Evolutionary conservation across 2,888 invertebrate species (phyloP).

Genomic region (Hymenopus coronatus): DNA sequence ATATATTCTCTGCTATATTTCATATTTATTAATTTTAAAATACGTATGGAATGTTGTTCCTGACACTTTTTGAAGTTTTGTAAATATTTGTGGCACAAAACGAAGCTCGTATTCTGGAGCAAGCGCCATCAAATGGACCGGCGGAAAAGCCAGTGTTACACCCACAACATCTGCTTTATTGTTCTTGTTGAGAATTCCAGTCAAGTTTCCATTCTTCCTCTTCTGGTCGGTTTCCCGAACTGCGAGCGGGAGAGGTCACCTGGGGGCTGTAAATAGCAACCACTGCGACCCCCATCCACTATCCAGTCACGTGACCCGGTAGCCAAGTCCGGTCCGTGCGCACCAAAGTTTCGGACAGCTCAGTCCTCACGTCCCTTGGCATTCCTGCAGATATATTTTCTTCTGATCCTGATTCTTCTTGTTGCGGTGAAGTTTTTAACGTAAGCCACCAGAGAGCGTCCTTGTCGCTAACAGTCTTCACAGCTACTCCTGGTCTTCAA

Average conservation of each 20-base stretch:
- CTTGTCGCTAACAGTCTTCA: neutral
- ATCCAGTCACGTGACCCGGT: conserved; percentile 9
- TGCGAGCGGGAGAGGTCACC: conserved; percentile 15
- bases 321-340: neutral
- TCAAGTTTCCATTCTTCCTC: conserved; percentile 14
- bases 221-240: conserved; percentile 16
- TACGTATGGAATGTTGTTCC: too few species aligned
- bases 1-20: too few species aligned
- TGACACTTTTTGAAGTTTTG: too few species aligned
- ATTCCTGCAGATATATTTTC: neutral
- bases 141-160: neutral
- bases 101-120: too few species aligned
- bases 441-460: neutral
- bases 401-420: neutral
- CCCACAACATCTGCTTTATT: conserved; percentile 2
- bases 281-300: conserved; percentile 12
- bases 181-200: conserved; percentile 27
- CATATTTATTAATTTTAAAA: too few species aligned
- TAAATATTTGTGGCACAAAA: too few species aligned
- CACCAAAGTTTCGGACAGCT: neutral
- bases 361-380: neutral
- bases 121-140: neutral
- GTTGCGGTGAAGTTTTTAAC: neutral
- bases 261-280: conserved; percentile 29
- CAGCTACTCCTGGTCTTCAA: too few species aligned